Conservation (phyloP, 92 coral and sea anemone genomes). For the Micromussa lordhowensis region DNA sequence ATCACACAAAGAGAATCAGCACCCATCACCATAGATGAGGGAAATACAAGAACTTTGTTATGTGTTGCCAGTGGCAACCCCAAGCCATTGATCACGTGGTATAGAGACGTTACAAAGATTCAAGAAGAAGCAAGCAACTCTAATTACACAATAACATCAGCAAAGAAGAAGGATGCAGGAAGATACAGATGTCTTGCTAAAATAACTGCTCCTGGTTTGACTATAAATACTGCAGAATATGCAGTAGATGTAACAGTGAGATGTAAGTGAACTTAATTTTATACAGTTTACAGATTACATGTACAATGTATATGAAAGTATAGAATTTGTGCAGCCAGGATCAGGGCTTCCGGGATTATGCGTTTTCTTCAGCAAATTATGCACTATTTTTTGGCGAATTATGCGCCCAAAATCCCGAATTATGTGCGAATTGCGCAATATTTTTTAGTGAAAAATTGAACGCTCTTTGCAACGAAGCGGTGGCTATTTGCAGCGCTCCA, state of each 20-base stretch:
- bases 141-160: constrained; percentile 64
- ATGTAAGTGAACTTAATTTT: constrained; percentile 53
- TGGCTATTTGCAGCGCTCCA: too few species aligned
- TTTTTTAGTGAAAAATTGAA: too few species aligned
- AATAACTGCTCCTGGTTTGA: constrained; percentile 19
- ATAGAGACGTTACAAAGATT: constrained; percentile 10
- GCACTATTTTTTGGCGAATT: too few species aligned
- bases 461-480: too few species aligned
- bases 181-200: constrained; percentile 59
- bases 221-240: not conserved
- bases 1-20: not conserved
- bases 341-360: too few species aligned
- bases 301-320: too few species aligned
- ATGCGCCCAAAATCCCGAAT: too few species aligned
- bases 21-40: constrained; percentile 29
- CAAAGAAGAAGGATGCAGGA: constrained; percentile 52
- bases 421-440: too few species aligned
- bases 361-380: too few species aligned
- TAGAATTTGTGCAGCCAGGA: too few species aligned
- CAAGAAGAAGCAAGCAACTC: constrained; percentile 1
- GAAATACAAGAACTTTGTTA: constrained; percentile 35
- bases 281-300: not conserved
- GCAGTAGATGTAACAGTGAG: constrained; percentile 37
- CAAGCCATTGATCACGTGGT: constrained; percentile 69
- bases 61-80: constrained; percentile 87